Conservation (phyloP, 2,797 vertebrate species). For the Leptoclinus maculatus region DNA sequence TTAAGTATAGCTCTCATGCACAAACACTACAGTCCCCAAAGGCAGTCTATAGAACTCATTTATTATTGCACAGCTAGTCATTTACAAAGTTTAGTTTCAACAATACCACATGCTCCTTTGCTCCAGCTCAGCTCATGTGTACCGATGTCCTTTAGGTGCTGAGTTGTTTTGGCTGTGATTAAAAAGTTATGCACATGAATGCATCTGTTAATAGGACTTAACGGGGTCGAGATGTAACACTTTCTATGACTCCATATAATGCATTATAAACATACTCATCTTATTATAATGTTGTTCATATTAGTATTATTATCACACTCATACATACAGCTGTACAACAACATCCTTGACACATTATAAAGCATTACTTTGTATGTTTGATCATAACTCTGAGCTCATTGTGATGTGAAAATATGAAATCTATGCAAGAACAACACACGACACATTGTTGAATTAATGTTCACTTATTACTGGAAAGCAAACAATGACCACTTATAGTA, state of each 20-base stretch:
- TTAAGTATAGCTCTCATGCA: conserved; percentile 61
- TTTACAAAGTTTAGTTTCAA: conserved; percentile 54
- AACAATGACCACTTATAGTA: no score
- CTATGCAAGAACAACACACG: no score
- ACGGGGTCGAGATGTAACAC: background rate
- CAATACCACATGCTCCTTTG: conserved; percentile 20
- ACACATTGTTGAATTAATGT: no score
- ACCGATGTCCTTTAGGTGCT: background rate
- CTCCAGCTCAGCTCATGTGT: background rate
- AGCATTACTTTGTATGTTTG: no score
- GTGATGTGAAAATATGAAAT: no score
- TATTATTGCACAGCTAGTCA: conserved; percentile 45
- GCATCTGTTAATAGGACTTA: background rate
- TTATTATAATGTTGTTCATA: no score
- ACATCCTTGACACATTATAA: no score
- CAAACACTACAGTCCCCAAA: conserved; percentile 54
- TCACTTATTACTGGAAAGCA: no score
- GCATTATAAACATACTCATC: no score
- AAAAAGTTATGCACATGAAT: background rate
- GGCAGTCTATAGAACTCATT: conserved; percentile 48
- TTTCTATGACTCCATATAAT: background rate
- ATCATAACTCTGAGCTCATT: no score
- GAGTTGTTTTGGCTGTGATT: background rate
- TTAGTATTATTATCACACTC: no score
- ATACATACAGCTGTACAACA: no score